Evolutionary conservation across 2,888 invertebrate genomes (phyloP), one percentile per base, ranked within the genome.

Genomic region (Xestia sexstrigata): DNA sequence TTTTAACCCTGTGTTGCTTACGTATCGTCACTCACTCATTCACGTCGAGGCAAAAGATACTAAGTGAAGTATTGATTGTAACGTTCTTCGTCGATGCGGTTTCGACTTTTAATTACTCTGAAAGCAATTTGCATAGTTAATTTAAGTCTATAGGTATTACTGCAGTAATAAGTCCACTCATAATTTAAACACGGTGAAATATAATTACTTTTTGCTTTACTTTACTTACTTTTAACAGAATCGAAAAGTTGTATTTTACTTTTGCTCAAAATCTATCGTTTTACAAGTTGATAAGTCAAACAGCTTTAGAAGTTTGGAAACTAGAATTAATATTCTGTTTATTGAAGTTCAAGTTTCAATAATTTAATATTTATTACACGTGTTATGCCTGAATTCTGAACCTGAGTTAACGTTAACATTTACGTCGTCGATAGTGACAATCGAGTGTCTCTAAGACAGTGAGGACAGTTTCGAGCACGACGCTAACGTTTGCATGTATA

Each of bases 51-150:
- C 13, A 35, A 30, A 82, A 69, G 26, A 65, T 69, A 52, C 65
- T 5, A 66, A 66, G 30, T 83, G 60, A 78, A 79, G 47, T 70
- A 80, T 60, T 52, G 79, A 35, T 70, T 70, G 23, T 26, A 66
- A 52, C 45, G 62, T 47, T 60, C 70, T 55, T 70, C 49, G 39
- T n/a, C 85, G 58, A 75, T 68, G 76, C 45, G 70, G 49, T 62
- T 70, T 60, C 63, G 52, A 81, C 58, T 82, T 82, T 85, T 81
- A 82, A 81, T 82, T 82, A 81, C 67, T 71, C 70, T 15, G 45
- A 75, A 75, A 82, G 70, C 76, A 81, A 82, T 85, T 82, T 82
- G 82, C 82, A 85, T 85, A 85, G 76, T 85, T 82, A 81, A 82
- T 82, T 75, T 63, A 70, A 84, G 81, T 84, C 85, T 81, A 76